Percentiles rank a stretch among this genome's conserved stretches.
Evolutionary conservation across 2,888 invertebrate genomes (phyloP).

Genomic region (Agrochola macilenta): DNA sequence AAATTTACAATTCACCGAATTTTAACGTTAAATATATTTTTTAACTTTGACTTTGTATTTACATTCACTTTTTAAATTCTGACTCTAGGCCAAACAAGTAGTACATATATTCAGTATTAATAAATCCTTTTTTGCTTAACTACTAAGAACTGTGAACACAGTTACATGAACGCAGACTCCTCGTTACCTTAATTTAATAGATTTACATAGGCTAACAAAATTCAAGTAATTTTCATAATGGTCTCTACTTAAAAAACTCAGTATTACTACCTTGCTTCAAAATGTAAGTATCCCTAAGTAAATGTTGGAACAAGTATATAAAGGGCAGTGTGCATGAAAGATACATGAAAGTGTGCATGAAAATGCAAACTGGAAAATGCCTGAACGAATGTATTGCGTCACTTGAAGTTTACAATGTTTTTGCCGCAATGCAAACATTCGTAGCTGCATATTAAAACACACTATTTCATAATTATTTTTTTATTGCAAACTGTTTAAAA

Average conservation of each 20-base stretch:
- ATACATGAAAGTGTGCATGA: conserved; percentile 49
- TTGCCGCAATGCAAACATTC: conserved; percentile 41
- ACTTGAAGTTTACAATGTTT: conserved; percentile 43
- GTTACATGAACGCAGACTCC: background rate
- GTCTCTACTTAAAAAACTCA: background rate
- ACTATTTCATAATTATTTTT: conserved; percentile 25
- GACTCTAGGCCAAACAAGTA: background rate
- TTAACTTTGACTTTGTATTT: background rate
- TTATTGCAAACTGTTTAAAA: background rate
- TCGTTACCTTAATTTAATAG: background rate
- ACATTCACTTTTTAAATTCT: background rate
- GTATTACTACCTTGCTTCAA: background rate
- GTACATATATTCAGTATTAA: background rate
- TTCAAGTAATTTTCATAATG: background rate
- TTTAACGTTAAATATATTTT: background rate
- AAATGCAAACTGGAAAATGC: conserved; percentile 25
- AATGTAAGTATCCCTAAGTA: conserved; percentile 15
- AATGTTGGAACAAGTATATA: conserved; percentile 15
- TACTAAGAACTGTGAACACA: background rate
- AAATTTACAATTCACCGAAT: background rate
- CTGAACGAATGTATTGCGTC: conserved; percentile 34
- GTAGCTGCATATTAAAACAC: conserved; percentile 31
- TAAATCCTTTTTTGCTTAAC: background rate
- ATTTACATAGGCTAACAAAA: background rate
- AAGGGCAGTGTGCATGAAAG: conserved; percentile 40